phyloP scores from a whole-genome alignment of 1,140 invertebrate genomes.

The Bombus vancouverensis region DNA sequence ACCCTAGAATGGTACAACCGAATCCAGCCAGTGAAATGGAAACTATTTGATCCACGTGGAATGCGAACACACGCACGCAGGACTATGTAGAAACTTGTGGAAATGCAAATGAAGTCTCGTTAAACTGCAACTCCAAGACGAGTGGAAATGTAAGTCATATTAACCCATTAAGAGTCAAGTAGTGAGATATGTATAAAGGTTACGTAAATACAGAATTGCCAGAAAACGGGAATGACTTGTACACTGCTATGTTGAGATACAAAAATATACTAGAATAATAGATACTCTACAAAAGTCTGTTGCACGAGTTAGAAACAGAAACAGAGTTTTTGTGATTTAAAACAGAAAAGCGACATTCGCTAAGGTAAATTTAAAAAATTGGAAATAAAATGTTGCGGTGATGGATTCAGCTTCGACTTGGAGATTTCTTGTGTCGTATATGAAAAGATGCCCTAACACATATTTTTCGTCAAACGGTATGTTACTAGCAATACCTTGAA shows the following conservation, averaged over 20 bases:
- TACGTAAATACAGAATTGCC: background rate
- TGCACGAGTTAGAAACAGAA: too few species aligned
- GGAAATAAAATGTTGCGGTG: background rate
- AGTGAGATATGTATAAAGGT: background rate
- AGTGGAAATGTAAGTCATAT: background rate
- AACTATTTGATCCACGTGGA: constrained; percentile 57
- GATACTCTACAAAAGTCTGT: too few species aligned
- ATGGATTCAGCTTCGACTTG: background rate
- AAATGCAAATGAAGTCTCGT: background rate
- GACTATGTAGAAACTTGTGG: background rate
- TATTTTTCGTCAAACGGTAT: background rate
- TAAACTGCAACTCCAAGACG: background rate
- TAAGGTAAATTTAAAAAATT: background rate
- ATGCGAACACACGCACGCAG: constrained; percentile 34
- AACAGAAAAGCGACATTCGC: background rate
- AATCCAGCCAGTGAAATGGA: constrained; percentile 66
- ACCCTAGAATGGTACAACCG: constrained; percentile 51
- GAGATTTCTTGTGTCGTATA: too few species aligned
- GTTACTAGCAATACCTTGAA: too few species aligned
- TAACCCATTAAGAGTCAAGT: background rate
- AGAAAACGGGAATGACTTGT: background rate
- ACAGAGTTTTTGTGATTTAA: background rate
- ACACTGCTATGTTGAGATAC: background rate
- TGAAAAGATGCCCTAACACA: background rate
- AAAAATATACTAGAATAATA: background rate